These are phyloP conservation scores for Myripristis jacobus DNA, from an alignment of 2,797 vertebrate species.

Conservation along the genomic window DNA sequence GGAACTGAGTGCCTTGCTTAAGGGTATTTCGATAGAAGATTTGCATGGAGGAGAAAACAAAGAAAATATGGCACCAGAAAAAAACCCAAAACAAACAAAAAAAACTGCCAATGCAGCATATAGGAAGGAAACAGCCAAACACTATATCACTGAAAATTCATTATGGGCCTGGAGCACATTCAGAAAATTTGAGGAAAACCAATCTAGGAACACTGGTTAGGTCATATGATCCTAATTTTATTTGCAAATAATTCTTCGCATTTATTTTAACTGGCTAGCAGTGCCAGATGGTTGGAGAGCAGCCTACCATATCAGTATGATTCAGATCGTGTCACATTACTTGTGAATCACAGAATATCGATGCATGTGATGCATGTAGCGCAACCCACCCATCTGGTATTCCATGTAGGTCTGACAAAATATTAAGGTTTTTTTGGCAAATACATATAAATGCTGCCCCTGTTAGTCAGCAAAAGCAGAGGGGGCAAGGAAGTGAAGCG, in stretches of 20 bases:
- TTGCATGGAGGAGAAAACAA: neutral
- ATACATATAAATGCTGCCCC: conserved; percentile 22
- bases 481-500: conserved; percentile 15
- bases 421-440: neutral
- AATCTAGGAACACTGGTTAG: conserved; percentile 10
- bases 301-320: conserved; percentile 19
- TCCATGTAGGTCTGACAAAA: neutral
- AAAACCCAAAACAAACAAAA: too few relatives aligned
- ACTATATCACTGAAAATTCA: too few relatives aligned
- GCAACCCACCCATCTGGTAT: too few relatives aligned
- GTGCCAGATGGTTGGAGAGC: conserved; percentile 59
- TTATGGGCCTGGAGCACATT: neutral
- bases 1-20: neutral
- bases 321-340: conserved; percentile 39
- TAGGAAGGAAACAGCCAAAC: too few relatives aligned
- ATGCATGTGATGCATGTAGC: conserved; percentile 1
- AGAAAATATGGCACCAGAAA: too few relatives aligned
- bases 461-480: conserved; percentile 50
- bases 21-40: neutral
- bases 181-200: conserved; percentile 1
- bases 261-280: conserved; percentile 33
- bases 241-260: conserved; percentile 33
- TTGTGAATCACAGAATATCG: conserved; percentile 49
- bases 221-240: conserved; percentile 9
- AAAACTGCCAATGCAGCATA: neutral